Base-by-base conservation (phyloP, 1,140 invertebrate genomes). In the Drosophila lacertosa region DNA sequence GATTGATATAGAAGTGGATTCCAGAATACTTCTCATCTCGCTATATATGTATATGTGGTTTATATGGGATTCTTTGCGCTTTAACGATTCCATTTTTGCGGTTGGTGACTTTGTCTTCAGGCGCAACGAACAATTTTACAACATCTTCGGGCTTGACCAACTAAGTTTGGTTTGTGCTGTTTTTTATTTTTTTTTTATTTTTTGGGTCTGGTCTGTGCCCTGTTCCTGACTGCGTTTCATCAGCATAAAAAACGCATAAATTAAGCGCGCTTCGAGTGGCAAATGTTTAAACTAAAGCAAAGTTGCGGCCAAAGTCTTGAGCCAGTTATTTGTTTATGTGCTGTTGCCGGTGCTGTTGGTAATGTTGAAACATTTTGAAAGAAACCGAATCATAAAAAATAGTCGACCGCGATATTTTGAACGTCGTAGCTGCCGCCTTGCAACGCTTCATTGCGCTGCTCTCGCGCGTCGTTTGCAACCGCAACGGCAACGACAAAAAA, bases 241-340 rank as follows among this genome's bases (percentile, higher is more conserved):
- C 82, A 86, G 82, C 82, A 86, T 86, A 86, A 86, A 86, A 86
- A 86, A 88, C 54, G 70, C 82, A 86, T 86, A 86, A 86, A 88
- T 86, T 77, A 86, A 74, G 55, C 73, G 60, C 59, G 76, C 73
- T 80, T 75, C 66, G 81, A 80, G 60, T 80, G 78, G 78, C 65
- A 82, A 82, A 82, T 82, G 80, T 79, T 83, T 76, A 84, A 83
- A 83, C 80, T 83, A 83, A 83, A 68, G 74, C 79, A 82, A 78
- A 80, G 39, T 54, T 29, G 32, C 15, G 59, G n/a, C 47, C n/a
- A n/a, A n/a, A n/a, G n/a, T 51, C 18, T 33, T n/a, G 47, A 48
- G 35, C 39, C 26, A 44, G 60, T 54, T 62, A 40, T 24, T 57
- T 44, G 2, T 18, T 29, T 29, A 29, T 9, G 6, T 37, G 51